Base-by-base conservation (phyloP, 2,888 invertebrate genomes). In the Germaria angustata region DNA sequence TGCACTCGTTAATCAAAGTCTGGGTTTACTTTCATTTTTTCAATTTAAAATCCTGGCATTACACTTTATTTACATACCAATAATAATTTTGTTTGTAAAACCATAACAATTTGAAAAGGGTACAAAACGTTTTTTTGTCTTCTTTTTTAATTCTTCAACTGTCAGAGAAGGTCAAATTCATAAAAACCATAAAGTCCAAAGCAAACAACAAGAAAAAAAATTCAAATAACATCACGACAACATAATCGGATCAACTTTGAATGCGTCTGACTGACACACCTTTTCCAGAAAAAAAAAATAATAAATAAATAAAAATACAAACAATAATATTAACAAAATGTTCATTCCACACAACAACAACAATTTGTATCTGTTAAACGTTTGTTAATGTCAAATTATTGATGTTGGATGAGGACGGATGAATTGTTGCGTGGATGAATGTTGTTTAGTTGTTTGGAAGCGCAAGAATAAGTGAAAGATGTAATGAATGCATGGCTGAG, bases 211-310 rank as follows among this genome's bases (percentile, higher is more conserved):
- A 44, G 8, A 49, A 22, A 32, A 49, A 17, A 55, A 61, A 77
- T 61, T 41, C 41, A 57, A 73, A 78, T 49, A 81, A 57, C 73
- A 78, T 65, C 78, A 78, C 51, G 71, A 81, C 71, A 81, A 66
- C 66, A 81, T 81, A 81, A 81, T 77, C 81, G 72, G 81, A 77
- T 81, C 81, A 81, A 73, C 78, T 73, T 79, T 51, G 51, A 78
- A 81, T 73, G 68, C n/a, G n/a, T n/a, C n/a, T 73, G 66, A 59
- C 57, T 51, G 61, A 73, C 81, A 81, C 81, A 81, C 81, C 78
- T 78, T 73, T 69, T 73, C 20, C 9, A 13, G 9, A 46, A 15
- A 46, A 41, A 28, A 32, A 7, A 7, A 13, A 53, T 32, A 46
- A 46, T 8, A 24, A 44, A 69, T 5, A 8, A n/a, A 15, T 9